Conservation (phyloP, 2,797 vertebrate genomes). For the Platyrinchus mystaceus region DNA sequence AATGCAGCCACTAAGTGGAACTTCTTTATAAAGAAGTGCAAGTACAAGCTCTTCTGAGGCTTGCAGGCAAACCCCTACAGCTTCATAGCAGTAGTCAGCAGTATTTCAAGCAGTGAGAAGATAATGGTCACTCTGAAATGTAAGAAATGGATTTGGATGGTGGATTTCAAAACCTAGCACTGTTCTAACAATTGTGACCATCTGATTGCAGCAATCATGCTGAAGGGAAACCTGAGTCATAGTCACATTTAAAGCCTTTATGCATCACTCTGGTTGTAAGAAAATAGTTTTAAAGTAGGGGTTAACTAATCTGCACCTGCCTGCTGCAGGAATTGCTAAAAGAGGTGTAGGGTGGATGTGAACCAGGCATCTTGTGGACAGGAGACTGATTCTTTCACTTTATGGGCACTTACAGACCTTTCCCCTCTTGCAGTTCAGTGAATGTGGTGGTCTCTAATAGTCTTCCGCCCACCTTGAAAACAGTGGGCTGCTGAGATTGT, state of each 20-base stretch:
- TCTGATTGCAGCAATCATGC: neutral
- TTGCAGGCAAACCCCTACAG: conserved; percentile 41
- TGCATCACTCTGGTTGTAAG: neutral
- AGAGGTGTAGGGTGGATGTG: neutral
- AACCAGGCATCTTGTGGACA: neutral
- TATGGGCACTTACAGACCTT: neutral
- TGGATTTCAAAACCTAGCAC: neutral
- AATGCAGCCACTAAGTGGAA: neutral
- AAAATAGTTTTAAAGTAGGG: neutral
- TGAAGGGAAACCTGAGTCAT: neutral
- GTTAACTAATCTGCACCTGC: neutral
- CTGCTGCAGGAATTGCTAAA: neutral
- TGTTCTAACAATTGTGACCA: neutral
- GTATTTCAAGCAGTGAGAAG: conserved; percentile 34
- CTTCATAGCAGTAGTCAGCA: conserved; percentile 1
- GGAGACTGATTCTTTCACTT: neutral
- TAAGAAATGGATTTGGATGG: conserved; percentile 6
- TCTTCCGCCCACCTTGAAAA: neutral
- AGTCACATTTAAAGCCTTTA: neutral
- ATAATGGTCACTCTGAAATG: conserved; percentile 28
- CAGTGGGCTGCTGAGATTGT: neutral
- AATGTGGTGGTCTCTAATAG: neutral
- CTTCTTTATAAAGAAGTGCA: conserved; percentile 21
- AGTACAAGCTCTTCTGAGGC: conserved; percentile 22
- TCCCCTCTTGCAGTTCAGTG: neutral